Evolutionary conservation across 2,888 invertebrate species (phyloP), one percentile per base, ranked within the genome.

Genomic region (Andrena hattorfiana): DNA sequence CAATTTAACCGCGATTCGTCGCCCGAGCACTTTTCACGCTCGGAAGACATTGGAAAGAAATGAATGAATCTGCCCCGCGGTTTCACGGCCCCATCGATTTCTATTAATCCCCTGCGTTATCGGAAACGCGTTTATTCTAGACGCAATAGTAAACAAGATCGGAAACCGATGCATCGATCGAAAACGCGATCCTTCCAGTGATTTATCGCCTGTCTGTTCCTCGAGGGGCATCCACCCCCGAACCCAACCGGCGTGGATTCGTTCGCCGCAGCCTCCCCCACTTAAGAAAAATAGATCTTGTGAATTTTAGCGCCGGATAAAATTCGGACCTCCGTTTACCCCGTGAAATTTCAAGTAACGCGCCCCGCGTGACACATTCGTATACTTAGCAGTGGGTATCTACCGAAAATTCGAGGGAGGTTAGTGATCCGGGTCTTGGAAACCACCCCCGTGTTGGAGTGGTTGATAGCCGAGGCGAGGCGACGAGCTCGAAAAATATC

Each of bases 71-170:
- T 6, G 16, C 5, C 42, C 20, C 23, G 32, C 3, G 16, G 71
- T 51, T 32, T 62, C 63, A 64, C 28, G 13, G 42, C 7, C 23
- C 62, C 56, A 77, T 70, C 77, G 79, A 77, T 79, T 79, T 77
- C 79, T 70, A 70, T 79, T 79, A 79, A 79, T 76, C 64, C 56
- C 42, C 56, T 10, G 26, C 20, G 49, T 69, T 76, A 76, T 79
- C 60, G 77, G 79, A 79, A 79, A 79, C 79, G 63, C 69, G 69
- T 79, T 77, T 77, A 69, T 48, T 30, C 10, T 23, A 42, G 5
- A 23, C 23, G 54, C 62, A 68, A 67, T 26, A 20, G 67, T 49
- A 63, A 78, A 78, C 76, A 42, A 76, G 63, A 26, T 66, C 59
- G 59, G 23, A 10, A 73, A 28, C 64, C 64, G 77, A 64, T 51